A percentile compares a stretch with the other conserved stretches of the same genome.
Conservation (phyloP, 2,113 vertebrate species). For the Xiphophorus maculatus region DNA sequence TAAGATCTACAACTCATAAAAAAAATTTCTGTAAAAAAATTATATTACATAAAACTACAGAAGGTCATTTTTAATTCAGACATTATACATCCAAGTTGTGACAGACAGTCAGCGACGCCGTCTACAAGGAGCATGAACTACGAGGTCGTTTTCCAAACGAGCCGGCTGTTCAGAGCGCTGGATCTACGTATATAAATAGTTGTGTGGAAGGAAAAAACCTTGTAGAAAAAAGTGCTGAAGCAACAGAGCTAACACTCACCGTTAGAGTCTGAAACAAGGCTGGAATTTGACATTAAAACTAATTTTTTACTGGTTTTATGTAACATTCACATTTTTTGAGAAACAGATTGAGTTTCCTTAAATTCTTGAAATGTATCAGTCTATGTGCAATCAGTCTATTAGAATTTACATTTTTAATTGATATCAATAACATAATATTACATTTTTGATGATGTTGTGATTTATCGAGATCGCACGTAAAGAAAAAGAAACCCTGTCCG, state of each 20-base stretch:
- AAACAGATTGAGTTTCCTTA: background rate
- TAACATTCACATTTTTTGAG: background rate
- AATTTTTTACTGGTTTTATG: background rate
- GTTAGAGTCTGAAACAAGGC: no score
- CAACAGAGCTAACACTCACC: background rate
- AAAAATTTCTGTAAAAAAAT: no score
- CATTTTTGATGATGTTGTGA: background rate
- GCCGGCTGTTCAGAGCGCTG: background rate
- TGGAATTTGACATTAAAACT: background rate
- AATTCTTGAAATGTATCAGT: background rate
- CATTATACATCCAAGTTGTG: background rate
- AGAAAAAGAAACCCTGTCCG: slow-evolving; percentile 37
- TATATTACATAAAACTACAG: background rate
- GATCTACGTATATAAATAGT: background rate
- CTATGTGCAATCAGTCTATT: background rate
- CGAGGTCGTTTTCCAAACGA: background rate
- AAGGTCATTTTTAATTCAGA: background rate
- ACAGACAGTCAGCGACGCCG: background rate
- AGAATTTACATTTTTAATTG: background rate
- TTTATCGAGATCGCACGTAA: slow-evolving; percentile 5
- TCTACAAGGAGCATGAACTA: background rate
- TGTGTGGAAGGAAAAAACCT: background rate
- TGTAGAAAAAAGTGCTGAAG: background rate
- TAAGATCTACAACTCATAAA: no score
- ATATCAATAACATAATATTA: background rate